Conservation (phyloP, 2,888 invertebrate species). For the Lasioglossum vierecki region DNA sequence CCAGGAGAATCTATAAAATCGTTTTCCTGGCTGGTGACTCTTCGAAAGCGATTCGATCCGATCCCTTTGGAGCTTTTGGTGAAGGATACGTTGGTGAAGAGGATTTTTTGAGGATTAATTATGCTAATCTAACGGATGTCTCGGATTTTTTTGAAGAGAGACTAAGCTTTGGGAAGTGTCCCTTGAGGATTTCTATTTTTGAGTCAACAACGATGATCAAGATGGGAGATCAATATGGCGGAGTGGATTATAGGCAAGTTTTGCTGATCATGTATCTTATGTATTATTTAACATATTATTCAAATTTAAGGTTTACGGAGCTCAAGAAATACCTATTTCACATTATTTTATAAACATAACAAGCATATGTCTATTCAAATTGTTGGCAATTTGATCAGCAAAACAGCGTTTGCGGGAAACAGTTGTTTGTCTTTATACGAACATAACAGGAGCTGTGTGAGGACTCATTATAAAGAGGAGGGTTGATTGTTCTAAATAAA, state of each 20-base stretch:
- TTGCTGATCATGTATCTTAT: neutral
- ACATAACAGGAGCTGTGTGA: too few relatives aligned
- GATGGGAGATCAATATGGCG: neutral
- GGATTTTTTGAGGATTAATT: neutral
- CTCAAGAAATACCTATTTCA: too few relatives aligned
- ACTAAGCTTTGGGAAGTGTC: constrained; percentile 76
- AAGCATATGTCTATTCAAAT: too few relatives aligned
- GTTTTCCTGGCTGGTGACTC: neutral
- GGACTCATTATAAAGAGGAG: too few relatives aligned
- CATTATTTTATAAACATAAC: too few relatives aligned
- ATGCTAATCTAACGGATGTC: neutral
- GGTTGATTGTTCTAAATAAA: too few relatives aligned
- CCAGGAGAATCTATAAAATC: constrained; percentile 36
- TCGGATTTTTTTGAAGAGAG: constrained; percentile 5
- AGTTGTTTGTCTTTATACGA: too few relatives aligned
- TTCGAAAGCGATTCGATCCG: constrained; percentile 30
- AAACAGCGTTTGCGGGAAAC: too few relatives aligned
- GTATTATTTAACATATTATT: too few relatives aligned
- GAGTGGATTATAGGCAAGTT: constrained; percentile 24
- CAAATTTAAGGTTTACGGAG: too few relatives aligned
- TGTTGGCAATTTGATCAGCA: too few relatives aligned
- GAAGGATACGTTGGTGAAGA: neutral
- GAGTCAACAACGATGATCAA: constrained; percentile 61
- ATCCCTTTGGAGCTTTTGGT: constrained; percentile 39
- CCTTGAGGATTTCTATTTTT: constrained; percentile 79